phyloP scores from a whole-genome alignment of 1,140 invertebrate species.

The Tribolium castaneum region DNA sequence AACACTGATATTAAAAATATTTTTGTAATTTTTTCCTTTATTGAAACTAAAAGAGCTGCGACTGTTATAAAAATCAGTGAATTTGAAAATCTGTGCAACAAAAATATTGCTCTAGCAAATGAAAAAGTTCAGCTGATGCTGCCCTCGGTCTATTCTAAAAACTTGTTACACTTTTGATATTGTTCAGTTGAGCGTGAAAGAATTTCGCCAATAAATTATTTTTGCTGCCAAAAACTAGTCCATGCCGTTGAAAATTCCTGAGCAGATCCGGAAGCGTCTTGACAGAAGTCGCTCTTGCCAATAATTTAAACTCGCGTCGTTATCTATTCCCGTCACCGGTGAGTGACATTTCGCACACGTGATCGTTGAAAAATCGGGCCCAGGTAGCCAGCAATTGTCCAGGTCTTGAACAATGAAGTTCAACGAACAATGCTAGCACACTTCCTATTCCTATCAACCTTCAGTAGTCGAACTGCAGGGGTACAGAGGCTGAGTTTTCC shows the following conservation, averaged over 20 bases:
- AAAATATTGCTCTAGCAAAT: too few relatives aligned
- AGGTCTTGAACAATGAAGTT: constrained; percentile 6
- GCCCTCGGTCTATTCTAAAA: neutral
- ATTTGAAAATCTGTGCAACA: too few relatives aligned
- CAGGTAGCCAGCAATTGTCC: constrained; percentile 16
- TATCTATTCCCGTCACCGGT: neutral
- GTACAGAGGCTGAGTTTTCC: constrained; percentile 51
- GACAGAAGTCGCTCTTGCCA: neutral
- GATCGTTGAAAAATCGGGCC: neutral
- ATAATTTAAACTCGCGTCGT: neutral
- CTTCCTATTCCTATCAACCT: constrained; percentile 15
- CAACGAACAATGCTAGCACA: constrained; percentile 23
- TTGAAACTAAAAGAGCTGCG: too few relatives aligned
- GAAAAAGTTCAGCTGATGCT: too few relatives aligned
- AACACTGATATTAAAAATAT: too few relatives aligned
- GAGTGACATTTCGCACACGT: neutral
- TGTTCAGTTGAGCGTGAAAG: neutral
- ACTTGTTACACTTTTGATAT: neutral
- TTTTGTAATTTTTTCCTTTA: too few relatives aligned
- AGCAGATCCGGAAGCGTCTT: neutral
- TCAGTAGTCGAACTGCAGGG: constrained; percentile 40
- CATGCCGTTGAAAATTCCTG: neutral
- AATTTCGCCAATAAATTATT: neutral
- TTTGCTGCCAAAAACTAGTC: neutral
- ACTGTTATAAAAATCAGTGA: too few relatives aligned